Evolutionary conservation across 2,113 vertebrate species (phyloP).

Genomic region (Otus sunia): DNA sequence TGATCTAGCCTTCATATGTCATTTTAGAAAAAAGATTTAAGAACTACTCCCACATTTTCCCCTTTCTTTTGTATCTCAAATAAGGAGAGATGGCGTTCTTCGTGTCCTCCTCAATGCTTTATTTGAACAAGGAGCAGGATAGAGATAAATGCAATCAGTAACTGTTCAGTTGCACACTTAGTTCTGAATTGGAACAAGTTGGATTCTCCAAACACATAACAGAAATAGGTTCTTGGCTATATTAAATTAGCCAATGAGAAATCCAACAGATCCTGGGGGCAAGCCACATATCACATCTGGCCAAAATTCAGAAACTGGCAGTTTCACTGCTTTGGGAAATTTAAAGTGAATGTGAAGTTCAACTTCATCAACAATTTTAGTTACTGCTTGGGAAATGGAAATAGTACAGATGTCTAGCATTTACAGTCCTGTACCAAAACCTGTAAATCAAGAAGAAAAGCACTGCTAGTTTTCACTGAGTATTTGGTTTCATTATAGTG

Average conservation of each 20-base stretch:
- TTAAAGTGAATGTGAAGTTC: conserved; percentile 62
- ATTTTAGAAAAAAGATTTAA: neutral
- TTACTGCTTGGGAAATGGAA: conserved; percentile 50
- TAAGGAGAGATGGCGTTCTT: neutral
- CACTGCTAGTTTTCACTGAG: neutral
- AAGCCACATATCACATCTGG: conserved; percentile 53
- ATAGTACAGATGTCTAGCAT: conserved; percentile 43
- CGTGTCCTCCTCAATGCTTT: neutral
- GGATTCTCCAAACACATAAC: neutral
- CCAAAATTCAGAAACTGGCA: conserved; percentile 54
- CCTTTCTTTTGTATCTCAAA: neutral
- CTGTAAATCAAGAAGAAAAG: conserved; percentile 52
- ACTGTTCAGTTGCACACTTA: neutral
- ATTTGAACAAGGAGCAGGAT: neutral
- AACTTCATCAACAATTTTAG: conserved; percentile 60
- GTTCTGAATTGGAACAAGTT: neutral
- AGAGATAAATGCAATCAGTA: neutral
- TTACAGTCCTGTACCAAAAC: conserved; percentile 42
- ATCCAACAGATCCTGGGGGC: conserved; percentile 1
- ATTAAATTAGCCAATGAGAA: neutral
- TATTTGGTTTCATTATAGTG: conserved; percentile 33
- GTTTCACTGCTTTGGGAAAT: conserved; percentile 58
- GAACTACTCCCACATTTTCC: neutral
- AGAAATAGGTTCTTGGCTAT: conserved; percentile 18
- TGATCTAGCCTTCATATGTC: neutral